These are phyloP conservation scores for Tachina lurida DNA, from an alignment of 2,888 invertebrate species.

Conservation along the genomic window DNA sequence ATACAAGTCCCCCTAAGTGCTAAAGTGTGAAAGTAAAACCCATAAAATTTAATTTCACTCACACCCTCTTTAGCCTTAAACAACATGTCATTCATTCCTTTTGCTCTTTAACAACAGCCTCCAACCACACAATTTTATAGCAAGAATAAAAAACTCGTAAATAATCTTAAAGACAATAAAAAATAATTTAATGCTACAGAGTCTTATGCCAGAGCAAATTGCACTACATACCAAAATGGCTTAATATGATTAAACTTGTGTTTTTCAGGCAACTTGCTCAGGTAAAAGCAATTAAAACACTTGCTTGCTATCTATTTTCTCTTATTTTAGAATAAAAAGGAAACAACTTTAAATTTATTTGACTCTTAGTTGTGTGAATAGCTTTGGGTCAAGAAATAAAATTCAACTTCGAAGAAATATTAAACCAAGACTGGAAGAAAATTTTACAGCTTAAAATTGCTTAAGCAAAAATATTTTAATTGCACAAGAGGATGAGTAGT, in stretches of 20 bases:
- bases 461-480: no score
- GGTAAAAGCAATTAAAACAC: slow-evolving; percentile 61
- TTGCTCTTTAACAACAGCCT: slow-evolving; percentile 12
- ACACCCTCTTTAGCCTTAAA: not conserved
- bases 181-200: not conserved
- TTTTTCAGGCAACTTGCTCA: not conserved
- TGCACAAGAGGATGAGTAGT: no score
- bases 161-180: slow-evolving; percentile 7
- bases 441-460: not conserved
- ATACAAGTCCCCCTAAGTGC: slow-evolving; percentile 17
- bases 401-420: not conserved
- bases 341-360: slow-evolving; percentile 29
- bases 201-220: slow-evolving; percentile 50
- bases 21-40: slow-evolving; percentile 30
- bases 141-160: slow-evolving; percentile 26
- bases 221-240: slow-evolving; percentile 34
- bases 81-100: not conserved
- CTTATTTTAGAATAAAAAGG: not conserved
- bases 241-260: slow-evolving; percentile 35
- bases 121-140: slow-evolving; percentile 15
- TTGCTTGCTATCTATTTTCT: not conserved
- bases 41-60: slow-evolving; percentile 52
- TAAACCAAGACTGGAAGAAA: not conserved
- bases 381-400: slow-evolving; percentile 8
- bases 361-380: slow-evolving; percentile 23